phyloP scores from a whole-genome alignment of 2,888 invertebrate genomes.

The Polymixis lichenea region DNA sequence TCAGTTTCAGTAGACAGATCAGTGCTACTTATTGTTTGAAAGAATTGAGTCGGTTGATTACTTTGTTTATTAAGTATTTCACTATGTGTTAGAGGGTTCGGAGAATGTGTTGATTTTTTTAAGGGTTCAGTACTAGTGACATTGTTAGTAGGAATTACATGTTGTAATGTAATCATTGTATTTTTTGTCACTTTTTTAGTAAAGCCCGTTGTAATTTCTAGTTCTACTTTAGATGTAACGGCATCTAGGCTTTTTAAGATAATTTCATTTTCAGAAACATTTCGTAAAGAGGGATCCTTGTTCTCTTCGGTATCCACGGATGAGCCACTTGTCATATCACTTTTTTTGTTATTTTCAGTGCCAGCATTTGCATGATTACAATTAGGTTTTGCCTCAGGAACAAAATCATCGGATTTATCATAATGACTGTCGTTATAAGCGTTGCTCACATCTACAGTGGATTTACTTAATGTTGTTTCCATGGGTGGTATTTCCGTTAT shows the following conservation, averaged over 20 bases:
- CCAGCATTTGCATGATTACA: background rate
- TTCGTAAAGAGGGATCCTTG: background rate
- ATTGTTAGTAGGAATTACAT: background rate
- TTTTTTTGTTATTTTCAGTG: background rate
- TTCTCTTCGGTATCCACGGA: background rate
- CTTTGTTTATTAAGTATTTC: background rate
- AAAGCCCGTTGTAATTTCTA: background rate
- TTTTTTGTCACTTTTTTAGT: background rate
- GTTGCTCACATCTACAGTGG: background rate
- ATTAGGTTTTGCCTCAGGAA: background rate
- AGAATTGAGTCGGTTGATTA: background rate
- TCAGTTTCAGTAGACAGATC: slow-evolving; percentile 2
- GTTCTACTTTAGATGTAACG: background rate
- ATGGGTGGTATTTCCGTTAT: background rate
- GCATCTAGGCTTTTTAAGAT: background rate
- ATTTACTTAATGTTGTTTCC: background rate
- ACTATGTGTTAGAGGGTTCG: background rate
- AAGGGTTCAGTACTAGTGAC: background rate
- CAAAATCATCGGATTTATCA: background rate
- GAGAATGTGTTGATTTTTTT: background rate
- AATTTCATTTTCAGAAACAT: background rate
- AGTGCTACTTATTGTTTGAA: background rate
- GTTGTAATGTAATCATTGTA: background rate
- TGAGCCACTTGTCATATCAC: background rate
- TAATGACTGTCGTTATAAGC: background rate